Conservation (phyloP, 2,797 vertebrate genomes). For the Acipenser transmontanus region DNA sequence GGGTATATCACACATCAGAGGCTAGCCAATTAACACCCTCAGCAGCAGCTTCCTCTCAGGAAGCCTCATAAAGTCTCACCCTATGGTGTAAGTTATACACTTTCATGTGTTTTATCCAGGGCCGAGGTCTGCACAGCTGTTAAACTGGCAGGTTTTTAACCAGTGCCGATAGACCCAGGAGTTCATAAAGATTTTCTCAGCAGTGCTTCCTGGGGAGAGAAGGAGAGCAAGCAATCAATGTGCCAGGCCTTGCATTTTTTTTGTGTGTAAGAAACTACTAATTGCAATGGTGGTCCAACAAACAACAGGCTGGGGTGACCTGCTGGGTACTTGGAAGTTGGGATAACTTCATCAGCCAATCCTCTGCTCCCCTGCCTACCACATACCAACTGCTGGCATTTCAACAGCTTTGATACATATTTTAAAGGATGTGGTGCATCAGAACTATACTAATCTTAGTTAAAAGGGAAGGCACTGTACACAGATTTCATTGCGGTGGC, state of each 20-base stretch:
- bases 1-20: constrained; percentile 62
- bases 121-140: constrained; percentile 60
- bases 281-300: constrained; percentile 43
- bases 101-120: constrained; percentile 44
- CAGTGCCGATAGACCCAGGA: constrained; percentile 51
- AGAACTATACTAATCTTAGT: constrained; percentile 59
- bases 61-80: constrained; percentile 60
- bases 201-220: constrained; percentile 55
- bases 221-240: constrained; percentile 45
- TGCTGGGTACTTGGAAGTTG: constrained; percentile 64
- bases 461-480: constrained; percentile 54
- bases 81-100: constrained; percentile 47
- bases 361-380: constrained; percentile 18
- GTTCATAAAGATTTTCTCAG: constrained; percentile 67
- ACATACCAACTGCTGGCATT: constrained; percentile 32
- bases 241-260: constrained; percentile 42
- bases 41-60: constrained; percentile 54
- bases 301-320: constrained; percentile 50
- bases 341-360: constrained; percentile 57
- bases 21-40: constrained; percentile 65
- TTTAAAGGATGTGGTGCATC: constrained; percentile 45
- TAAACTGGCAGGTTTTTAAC: constrained; percentile 58
- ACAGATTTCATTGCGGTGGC: constrained; percentile 34
- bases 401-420: constrained; percentile 38
- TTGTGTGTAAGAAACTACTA: constrained; percentile 39